These are phyloP conservation scores for Microtus oregoni DNA, from an alignment of 2,113 vertebrate genomes.

Conservation along the genomic window DNA sequence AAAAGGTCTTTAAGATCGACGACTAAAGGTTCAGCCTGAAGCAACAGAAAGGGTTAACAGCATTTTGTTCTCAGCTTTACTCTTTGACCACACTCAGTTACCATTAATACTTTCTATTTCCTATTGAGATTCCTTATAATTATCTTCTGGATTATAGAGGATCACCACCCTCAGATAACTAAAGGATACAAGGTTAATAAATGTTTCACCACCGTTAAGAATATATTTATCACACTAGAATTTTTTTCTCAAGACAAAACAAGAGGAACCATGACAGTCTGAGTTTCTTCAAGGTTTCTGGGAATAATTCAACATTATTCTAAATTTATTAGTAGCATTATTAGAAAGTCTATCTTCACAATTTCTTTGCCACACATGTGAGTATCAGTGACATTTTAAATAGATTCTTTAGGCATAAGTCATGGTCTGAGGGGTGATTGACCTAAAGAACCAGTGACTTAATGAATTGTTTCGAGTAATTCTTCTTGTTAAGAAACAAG, in stretches of 20 bases:
- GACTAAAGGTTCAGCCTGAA: conserved; percentile 95
- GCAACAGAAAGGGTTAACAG: conserved; percentile 31
- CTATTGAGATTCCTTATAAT: neutral
- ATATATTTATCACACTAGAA: too few species aligned
- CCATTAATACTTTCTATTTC: neutral
- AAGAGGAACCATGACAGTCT: neutral
- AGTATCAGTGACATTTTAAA: neutral
- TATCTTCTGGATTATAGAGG: neutral
- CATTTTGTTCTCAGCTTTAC: neutral
- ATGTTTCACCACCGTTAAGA: neutral
- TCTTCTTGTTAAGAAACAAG: neutral
- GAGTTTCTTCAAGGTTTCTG: neutral
- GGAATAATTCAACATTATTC: neutral
- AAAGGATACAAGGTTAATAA: neutral
- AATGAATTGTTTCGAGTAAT: neutral
- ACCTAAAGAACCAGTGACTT: neutral
- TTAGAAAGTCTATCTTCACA: neutral
- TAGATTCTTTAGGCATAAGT: neutral
- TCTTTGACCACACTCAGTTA: neutral
- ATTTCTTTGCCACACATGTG: neutral
- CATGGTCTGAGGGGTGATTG: neutral
- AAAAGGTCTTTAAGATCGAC: conserved; percentile 98
- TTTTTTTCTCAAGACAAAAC: neutral
- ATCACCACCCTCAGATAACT: neutral
- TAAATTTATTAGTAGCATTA: conserved; percentile 5